Conservation (phyloP, 2,797 vertebrate genomes). For the Lepilemur septentrionalis region DNA sequence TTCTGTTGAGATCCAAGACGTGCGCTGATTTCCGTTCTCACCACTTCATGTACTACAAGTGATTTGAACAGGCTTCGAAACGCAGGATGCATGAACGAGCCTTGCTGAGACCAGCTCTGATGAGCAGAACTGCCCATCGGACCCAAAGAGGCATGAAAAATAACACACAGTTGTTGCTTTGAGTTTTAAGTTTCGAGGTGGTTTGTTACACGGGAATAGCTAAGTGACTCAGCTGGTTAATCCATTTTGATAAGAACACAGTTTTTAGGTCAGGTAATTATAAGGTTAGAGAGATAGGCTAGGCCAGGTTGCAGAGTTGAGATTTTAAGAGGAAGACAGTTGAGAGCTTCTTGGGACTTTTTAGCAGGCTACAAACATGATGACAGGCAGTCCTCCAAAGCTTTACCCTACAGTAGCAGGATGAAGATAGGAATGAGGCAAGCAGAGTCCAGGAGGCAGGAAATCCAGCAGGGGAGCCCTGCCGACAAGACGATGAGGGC, state of each 20-base stretch:
- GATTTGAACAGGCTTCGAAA: background rate
- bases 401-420: background rate
- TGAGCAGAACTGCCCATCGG: background rate
- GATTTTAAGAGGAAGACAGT: background rate
- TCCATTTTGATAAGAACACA: background rate
- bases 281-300: background rate
- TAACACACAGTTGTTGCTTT: background rate
- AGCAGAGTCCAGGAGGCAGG: background rate
- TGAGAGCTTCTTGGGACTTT: background rate
- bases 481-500: fast-evolving
- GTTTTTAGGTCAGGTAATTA: background rate
- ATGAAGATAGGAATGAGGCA: background rate
- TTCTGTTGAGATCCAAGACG: background rate
- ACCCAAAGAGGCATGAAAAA: background rate
- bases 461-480: background rate
- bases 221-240: background rate
- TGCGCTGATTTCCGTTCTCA: background rate
- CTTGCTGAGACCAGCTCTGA: background rate
- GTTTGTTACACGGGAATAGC: background rate
- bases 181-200: background rate
- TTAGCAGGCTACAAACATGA: background rate
- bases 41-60: background rate
- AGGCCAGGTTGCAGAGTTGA: background rate
- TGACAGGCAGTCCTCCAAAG: background rate
- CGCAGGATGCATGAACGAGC: background rate